A percentile compares a stretch with the other conserved stretches of the same genome.
phyloP scores from a whole-genome alignment of 2,113 vertebrate species.

The Philantomba maxwellii region DNA sequence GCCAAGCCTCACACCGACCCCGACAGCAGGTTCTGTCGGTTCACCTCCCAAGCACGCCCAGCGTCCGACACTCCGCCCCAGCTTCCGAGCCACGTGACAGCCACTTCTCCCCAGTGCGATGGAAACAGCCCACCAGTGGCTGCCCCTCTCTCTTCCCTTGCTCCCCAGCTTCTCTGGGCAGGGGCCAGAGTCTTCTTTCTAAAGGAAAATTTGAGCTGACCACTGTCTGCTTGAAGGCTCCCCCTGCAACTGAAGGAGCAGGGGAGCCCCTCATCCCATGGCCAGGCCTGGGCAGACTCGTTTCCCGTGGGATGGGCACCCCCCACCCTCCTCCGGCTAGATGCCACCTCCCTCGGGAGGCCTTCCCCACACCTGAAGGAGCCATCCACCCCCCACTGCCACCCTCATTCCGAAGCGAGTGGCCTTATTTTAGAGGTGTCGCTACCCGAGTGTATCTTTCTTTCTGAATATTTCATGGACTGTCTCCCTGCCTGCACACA shows the following conservation, averaged over 20 bases:
- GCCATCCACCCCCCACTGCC: neutral
- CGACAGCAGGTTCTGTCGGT: neutral
- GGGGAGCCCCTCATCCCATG: fast-evolving
- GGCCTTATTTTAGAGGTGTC: neutral
- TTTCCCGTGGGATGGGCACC: fast-evolving
- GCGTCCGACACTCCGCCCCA: neutral
- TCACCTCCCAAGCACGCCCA: neutral
- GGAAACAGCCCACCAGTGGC: neutral
- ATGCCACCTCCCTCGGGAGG: neutral
- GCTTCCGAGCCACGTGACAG: neutral
- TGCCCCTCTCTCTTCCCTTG: neutral
- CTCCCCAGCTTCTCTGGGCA: neutral
- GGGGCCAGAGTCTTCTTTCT: neutral
- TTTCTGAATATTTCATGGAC: neutral
- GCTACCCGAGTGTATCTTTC: neutral
- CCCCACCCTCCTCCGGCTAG: neutral
- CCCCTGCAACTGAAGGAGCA: neutral
- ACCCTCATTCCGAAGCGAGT: neutral
- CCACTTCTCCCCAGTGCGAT: neutral
- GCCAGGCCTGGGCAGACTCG: fast-evolving
- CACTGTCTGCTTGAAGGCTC: neutral
- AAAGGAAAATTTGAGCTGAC: neutral
- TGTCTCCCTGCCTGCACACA: neutral
- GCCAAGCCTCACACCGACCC: fast-evolving
- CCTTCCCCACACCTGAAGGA: neutral